phyloP scores from a whole-genome alignment of 2,888 invertebrate species.

The Tipula vernalis region DNA sequence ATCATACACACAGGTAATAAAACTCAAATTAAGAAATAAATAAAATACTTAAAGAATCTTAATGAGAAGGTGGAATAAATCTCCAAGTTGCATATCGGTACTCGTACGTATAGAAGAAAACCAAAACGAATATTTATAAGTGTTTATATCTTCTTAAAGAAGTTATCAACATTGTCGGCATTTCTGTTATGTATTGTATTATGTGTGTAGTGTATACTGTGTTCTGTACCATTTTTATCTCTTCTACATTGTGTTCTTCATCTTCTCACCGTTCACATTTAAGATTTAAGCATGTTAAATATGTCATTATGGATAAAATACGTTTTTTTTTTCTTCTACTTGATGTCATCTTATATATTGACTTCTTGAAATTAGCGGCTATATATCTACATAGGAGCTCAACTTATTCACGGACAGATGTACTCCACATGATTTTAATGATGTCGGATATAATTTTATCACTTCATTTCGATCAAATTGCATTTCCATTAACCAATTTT shows the following conservation, averaged over 20 bases:
- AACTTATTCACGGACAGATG: background rate
- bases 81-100: background rate
- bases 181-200: background rate
- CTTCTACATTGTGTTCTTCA: background rate
- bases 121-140: background rate
- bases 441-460: background rate
- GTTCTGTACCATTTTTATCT: background rate
- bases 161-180: conserved; percentile 4
- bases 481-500: background rate
- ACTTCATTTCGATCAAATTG: background rate
- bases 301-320: background rate
- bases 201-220: background rate
- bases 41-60: background rate
- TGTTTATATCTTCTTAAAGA: background rate
- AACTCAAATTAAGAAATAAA: background rate
- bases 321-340: background rate
- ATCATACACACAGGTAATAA: background rate
- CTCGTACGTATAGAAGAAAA: background rate
- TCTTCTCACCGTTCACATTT: background rate
- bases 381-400: background rate
- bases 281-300: background rate
- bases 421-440: background rate
- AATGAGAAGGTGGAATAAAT: conserved; percentile 4
- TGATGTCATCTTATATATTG: background rate
- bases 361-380: background rate